Percentiles rank a stretch among this genome's conserved stretches.
Evolutionary conservation across 2,797 vertebrate species (phyloP).

Genomic region (Rhinella marina): DNA sequence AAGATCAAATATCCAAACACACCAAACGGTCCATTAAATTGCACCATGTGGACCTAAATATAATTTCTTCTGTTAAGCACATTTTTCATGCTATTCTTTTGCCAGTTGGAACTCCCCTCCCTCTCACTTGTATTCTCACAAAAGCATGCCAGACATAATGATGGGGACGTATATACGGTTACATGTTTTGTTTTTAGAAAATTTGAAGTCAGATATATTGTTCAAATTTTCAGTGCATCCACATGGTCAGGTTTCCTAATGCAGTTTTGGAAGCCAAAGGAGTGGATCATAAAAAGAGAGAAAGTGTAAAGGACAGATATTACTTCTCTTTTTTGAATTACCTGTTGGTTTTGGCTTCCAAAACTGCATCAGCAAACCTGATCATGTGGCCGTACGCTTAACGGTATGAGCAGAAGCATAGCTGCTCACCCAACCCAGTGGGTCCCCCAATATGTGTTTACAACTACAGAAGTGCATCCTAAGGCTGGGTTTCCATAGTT

Average conservation of each 20-base stretch:
- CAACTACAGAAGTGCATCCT: no score
- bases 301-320: no score
- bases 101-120: background rate
- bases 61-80: background rate
- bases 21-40: background rate
- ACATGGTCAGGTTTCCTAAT: no score
- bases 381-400: no score
- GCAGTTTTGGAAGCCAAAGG: no score
- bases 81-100: constrained; percentile 25
- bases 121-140: background rate
- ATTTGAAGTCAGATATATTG: constrained; percentile 2
- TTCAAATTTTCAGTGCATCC: background rate
- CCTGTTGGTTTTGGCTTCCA: no score
- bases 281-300: no score
- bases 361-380: no score
- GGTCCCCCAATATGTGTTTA: no score
- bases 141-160: constrained; percentile 17
- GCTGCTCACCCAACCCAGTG: no score
- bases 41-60: background rate
- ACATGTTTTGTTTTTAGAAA: background rate
- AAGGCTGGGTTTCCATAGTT: background rate
- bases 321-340: no score
- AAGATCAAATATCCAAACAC: background rate
- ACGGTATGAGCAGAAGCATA: no score
- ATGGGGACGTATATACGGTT: background rate